Conservation (phyloP, 35 echinoderm and acorn worm genomes). For the Amphiura filiformis region DNA sequence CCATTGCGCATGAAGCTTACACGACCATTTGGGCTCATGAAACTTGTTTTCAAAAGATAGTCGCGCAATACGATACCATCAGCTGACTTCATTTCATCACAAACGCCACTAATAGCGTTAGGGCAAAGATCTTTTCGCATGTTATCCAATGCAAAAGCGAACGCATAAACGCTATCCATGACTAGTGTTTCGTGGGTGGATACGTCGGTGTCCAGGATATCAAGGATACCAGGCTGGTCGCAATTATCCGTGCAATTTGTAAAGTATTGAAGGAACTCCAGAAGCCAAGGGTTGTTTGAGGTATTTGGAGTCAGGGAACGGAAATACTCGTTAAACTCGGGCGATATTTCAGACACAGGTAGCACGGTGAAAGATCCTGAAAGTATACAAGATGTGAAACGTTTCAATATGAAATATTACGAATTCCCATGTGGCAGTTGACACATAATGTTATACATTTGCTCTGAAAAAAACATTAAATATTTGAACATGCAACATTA, state of each 20-base stretch:
- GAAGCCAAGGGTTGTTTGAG: conserved; percentile 72
- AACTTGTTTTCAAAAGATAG: not conserved
- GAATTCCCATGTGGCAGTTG: not conserved
- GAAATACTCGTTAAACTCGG: conserved; percentile 69
- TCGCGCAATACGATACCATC: not conserved
- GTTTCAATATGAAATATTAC: not conserved
- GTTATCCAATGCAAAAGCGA: not conserved
- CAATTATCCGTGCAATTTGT: not conserved
- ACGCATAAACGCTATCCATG: not conserved
- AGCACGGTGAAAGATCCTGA: conserved; percentile 56
- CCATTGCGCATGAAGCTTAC: not conserved
- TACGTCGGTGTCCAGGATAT: not conserved
- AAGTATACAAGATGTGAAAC: not conserved
- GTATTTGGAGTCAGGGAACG: conserved; percentile 15
- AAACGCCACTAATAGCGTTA: not conserved
- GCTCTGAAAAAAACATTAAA: not conserved
- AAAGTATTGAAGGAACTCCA: conserved; percentile 36
- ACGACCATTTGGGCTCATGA: not conserved
- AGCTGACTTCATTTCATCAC: not conserved
- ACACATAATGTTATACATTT: too few species aligned
- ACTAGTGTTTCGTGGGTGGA: conserved; percentile 13
- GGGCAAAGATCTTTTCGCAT: not conserved
- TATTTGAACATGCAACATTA: not conserved
- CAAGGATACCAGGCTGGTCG: not conserved
- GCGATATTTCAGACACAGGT: conserved; percentile 40